Evolutionary conservation across 2,113 vertebrate genomes (phyloP), one percentile per base, ranked within the genome.

Genomic region (Pseudopipra pipra): DNA sequence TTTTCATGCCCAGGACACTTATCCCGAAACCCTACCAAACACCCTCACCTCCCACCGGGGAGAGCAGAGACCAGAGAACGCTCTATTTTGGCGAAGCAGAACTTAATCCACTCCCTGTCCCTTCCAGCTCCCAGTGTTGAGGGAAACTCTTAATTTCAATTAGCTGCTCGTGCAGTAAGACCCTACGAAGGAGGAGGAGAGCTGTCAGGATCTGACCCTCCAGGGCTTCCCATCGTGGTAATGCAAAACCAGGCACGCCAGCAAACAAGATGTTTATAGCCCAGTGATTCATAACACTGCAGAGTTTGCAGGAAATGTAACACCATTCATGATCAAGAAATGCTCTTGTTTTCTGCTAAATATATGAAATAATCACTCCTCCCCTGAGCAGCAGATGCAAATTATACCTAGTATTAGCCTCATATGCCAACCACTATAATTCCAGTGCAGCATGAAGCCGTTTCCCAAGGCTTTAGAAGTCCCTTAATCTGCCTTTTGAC

Each of bases 291-390:
- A 95, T 89, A 93, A 94, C 5, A 20, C 88, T 62, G 83, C 95
- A 93, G 93, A 94, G 89, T 63, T 55, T 76, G 93, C 76, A 78
- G 75, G 91, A 90, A 95, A 92, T 5, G 27, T 73, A 76, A 72
- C 71, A 44, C 82, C 73, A 66, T 76, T 87, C 77, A 67, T 12
- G 72, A 89, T 87, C 43, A 92, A 92, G 72, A 90, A 89, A 87
- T 19, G 47, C 84, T 96, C 95, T 90, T 91, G 93, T 96, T 96
- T 97, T 87, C 93, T 65, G 93, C 84, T 94, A 97, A 96, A 96
- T 93, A 84, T 95, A 93, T 93, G 86, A 93, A 96, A 92, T 96
- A 88, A 96, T 90, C 92, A 86, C 72, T 83, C 87, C 62, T 79
- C 62, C 77, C 80, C 75, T 77, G 55, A 95, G 86, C 75, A 91